phyloP scores from a whole-genome alignment of 2,888 invertebrate species.

The Acleris laterana region DNA sequence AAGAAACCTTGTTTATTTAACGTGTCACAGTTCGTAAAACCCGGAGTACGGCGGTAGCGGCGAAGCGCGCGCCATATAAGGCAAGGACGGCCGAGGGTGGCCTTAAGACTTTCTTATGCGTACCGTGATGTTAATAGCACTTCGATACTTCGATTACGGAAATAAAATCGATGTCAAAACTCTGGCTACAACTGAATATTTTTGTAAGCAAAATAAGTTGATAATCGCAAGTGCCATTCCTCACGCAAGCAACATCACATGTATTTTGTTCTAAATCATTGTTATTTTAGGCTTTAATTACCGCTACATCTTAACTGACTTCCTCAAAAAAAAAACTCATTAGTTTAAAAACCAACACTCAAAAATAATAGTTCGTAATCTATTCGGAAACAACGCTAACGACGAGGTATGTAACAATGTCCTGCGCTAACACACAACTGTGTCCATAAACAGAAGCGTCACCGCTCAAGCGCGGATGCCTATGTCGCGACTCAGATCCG shows the following conservation, averaged over 20 bases:
- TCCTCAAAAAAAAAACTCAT: no score
- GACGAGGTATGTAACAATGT: slow-evolving; percentile 1
- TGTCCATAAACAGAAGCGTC: slow-evolving; percentile 24
- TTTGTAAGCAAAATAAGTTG: no score
- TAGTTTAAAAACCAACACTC: no score
- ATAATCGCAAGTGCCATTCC: no score
- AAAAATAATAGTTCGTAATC: neutral
- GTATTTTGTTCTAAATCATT: no score
- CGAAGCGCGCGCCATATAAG: slow-evolving; percentile 64
- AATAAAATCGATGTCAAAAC: slow-evolving; percentile 13
- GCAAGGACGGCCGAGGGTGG: slow-evolving; percentile 63
- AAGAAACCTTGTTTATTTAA: slow-evolving; percentile 18
- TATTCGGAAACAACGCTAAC: neutral
- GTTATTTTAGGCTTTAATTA: no score
- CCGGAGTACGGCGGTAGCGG: slow-evolving; percentile 40
- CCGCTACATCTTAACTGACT: no score
- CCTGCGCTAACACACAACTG: slow-evolving; percentile 21
- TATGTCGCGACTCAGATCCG: slow-evolving; percentile 18
- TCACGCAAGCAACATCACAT: no score
- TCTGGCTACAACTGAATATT: no score
- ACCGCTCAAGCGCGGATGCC: slow-evolving; percentile 22
- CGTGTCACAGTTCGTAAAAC: slow-evolving; percentile 11
- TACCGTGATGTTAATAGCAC: slow-evolving; percentile 30
- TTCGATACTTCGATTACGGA: slow-evolving; percentile 30
- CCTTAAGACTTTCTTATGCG: slow-evolving; percentile 48